phyloP scores from a whole-genome alignment of 1,140 invertebrate genomes.

The Formica exsecta region DNA sequence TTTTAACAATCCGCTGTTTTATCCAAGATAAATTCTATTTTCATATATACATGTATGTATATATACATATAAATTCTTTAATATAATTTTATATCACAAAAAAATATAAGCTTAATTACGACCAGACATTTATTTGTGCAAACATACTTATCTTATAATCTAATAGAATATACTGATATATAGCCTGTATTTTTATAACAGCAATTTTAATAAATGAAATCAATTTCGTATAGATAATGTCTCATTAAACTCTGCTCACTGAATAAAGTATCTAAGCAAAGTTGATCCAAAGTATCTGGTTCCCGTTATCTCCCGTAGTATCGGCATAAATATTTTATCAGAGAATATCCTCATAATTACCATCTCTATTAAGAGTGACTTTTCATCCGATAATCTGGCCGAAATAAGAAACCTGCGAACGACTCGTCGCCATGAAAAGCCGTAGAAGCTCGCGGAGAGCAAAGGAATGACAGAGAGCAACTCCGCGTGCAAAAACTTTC shows the following conservation, averaged over 20 bases:
- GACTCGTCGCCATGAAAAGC: constrained; percentile 43
- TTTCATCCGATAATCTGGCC: constrained; percentile 48
- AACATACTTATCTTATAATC: background rate
- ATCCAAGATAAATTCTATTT: too few relatives aligned
- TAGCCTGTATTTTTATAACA: background rate
- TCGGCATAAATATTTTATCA: constrained; percentile 56
- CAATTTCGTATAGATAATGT: constrained; percentile 38
- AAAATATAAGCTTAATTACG: background rate
- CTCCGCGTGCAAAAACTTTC: constrained; percentile 70
- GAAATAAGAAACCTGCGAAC: constrained; percentile 46
- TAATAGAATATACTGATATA: background rate
- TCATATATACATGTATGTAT: too few relatives aligned
- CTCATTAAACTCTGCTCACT: constrained; percentile 34
- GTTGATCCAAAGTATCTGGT: constrained; percentile 36
- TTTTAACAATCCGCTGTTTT: background rate
- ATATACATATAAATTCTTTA: background rate
- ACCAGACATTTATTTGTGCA: background rate
- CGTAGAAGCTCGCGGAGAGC: background rate
- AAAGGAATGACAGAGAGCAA: constrained; percentile 24
- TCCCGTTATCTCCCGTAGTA: constrained; percentile 30
- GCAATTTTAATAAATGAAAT: constrained; percentile 3
- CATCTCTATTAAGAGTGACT: constrained; percentile 57
- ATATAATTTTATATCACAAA: background rate
- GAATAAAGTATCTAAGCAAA: constrained; percentile 16
- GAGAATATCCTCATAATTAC: constrained; percentile 46